A percentile compares a stretch with the other conserved stretches of the same genome.
These are phyloP conservation scores for Sesia bembeciformis DNA, from an alignment of 2,888 invertebrate genomes.

Conservation along the genomic window DNA sequence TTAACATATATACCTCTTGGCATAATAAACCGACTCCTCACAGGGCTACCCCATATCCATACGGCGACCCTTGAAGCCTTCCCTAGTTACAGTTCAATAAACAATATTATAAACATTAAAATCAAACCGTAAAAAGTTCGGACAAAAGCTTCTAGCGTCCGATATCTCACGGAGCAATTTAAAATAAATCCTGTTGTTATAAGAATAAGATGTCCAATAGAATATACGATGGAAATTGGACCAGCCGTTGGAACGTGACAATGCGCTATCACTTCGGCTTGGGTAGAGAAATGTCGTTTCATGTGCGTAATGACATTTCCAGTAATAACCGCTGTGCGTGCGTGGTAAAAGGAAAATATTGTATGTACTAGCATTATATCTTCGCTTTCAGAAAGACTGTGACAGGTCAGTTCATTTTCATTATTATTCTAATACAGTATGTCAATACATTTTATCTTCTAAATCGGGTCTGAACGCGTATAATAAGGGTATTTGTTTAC, in stretches of 20 bases:
- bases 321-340: slow-evolving; percentile 1
- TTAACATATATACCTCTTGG: too few relatives aligned
- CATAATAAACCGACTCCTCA: too few relatives aligned
- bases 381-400: too few relatives aligned
- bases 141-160: background rate
- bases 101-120: background rate
- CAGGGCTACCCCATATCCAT: too few relatives aligned
- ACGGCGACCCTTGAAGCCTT: too few relatives aligned
- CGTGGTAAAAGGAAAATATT: background rate
- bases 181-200: background rate
- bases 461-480: too few relatives aligned
- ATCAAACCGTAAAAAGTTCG: background rate
- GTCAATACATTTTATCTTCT: too few relatives aligned
- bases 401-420: too few relatives aligned
- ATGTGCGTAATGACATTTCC: slow-evolving; percentile 2
- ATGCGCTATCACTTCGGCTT: background rate
- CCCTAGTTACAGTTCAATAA: too few relatives aligned
- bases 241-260: slow-evolving; percentile 1
- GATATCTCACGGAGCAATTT: background rate
- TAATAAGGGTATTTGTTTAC: too few relatives aligned
- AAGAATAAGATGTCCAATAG: background rate
- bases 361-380: too few relatives aligned
- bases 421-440: too few relatives aligned
- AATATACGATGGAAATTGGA: background rate
- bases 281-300: slow-evolving; percentile 2